Conservation (phyloP, 2,797 vertebrate species). For the Pagetopsis macropterus region DNA sequence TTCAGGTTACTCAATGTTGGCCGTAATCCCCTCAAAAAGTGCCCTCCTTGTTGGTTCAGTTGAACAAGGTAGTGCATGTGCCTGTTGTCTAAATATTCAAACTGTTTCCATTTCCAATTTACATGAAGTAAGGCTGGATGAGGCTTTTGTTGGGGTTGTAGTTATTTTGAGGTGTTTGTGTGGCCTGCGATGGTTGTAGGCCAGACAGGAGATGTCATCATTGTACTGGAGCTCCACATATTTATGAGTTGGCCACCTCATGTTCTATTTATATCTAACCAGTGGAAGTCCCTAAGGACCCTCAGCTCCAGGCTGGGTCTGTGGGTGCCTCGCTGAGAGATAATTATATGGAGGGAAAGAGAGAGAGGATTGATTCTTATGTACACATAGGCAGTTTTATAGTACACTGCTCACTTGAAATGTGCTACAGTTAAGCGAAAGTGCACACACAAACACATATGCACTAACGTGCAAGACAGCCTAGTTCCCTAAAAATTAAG, state of each 20-base stretch:
- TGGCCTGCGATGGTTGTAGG: constrained; percentile 62
- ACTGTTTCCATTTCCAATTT: constrained; percentile 31
- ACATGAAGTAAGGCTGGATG: constrained; percentile 32
- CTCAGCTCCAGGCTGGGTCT: constrained; percentile 67
- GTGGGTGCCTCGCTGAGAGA: constrained; percentile 69
- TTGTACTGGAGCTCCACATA: constrained; percentile 72
- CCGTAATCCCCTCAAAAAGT: background rate
- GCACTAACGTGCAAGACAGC: background rate
- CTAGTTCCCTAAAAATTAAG: too few relatives aligned
- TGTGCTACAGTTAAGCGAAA: constrained; percentile 12
- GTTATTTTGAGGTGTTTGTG: constrained; percentile 73
- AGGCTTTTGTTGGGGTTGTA: constrained; percentile 38
- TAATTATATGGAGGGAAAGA: constrained; percentile 56
- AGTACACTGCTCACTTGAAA: constrained; percentile 7
- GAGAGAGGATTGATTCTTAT: constrained; percentile 50
- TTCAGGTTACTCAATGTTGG: background rate
- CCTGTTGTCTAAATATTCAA: constrained; percentile 7
- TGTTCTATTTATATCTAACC: constrained; percentile 81
- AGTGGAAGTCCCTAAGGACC: constrained; percentile 72
- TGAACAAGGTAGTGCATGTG: background rate
- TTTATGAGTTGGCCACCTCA: constrained; percentile 78
- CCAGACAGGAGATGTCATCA: constrained; percentile 78
- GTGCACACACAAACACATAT: constrained; percentile 2
- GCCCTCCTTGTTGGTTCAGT: background rate
- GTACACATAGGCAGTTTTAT: constrained; percentile 51